Percentiles rank a stretch among this genome's conserved stretches.
These are phyloP conservation scores for Falco rusticolus DNA, from an alignment of 2,797 vertebrate genomes.

Conservation along the genomic window DNA sequence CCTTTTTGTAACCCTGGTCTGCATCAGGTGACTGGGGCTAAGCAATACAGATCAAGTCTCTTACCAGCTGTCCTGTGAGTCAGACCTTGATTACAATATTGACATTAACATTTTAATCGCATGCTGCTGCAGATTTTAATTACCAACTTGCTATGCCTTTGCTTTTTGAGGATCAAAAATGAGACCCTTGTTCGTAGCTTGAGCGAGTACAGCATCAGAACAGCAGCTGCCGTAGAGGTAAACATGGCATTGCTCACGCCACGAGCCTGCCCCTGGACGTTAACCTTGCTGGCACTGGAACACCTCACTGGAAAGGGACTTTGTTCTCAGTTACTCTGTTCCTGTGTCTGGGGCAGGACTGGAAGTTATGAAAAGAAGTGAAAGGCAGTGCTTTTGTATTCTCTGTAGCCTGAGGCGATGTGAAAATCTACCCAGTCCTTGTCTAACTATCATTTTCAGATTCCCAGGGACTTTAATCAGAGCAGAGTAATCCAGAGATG, in stretches of 20 bases:
- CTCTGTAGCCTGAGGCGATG: neutral
- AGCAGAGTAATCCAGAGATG: neutral
- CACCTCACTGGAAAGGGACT: slow-evolving; percentile 19
- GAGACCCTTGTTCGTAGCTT: neutral
- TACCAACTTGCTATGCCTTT: slow-evolving; percentile 12
- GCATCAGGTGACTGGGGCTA: slow-evolving; percentile 39
- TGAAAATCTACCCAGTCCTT: neutral
- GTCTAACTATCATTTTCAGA: neutral
- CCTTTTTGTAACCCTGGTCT: slow-evolving; percentile 7
- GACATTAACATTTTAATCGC: slow-evolving; percentile 67
- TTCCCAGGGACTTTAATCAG: slow-evolving; percentile 1
- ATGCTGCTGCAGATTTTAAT: slow-evolving; percentile 42
- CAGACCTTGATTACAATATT: slow-evolving; percentile 68
- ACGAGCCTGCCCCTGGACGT: slow-evolving; percentile 16
- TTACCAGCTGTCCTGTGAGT: slow-evolving; percentile 59
- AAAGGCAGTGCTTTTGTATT: slow-evolving; percentile 1
- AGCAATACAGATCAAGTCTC: slow-evolving; percentile 55
- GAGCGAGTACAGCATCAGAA: neutral
- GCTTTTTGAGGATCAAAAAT: slow-evolving; percentile 28
- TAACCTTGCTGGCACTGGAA: slow-evolving; percentile 29
- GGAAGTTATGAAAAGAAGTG: neutral
- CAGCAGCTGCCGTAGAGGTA: neutral
- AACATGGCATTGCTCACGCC: neutral
- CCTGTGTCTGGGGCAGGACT: slow-evolving; percentile 7
- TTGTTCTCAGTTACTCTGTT: slow-evolving; percentile 39